phyloP scores from a whole-genome alignment of 2,113 vertebrate species.

The Reinhardtius hippoglossoides region DNA sequence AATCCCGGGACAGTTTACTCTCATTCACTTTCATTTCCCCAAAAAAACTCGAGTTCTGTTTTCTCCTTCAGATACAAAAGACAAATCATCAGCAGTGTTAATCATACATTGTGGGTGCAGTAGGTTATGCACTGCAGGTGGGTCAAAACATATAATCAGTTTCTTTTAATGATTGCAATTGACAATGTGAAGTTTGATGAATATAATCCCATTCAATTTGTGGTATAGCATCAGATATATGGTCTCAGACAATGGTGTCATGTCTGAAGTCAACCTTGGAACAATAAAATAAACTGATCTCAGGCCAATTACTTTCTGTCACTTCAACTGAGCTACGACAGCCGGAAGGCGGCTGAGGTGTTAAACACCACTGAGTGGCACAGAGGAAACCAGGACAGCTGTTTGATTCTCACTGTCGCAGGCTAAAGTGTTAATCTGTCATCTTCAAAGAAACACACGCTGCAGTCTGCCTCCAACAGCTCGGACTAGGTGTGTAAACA shows the following conservation, averaged over 20 bases:
- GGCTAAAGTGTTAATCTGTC: slow-evolving; percentile 21
- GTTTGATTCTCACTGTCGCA: slow-evolving; percentile 7
- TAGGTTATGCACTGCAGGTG: neutral
- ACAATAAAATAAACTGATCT: neutral
- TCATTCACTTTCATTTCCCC: neutral
- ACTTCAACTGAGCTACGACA: too few relatives aligned
- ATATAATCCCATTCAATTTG: neutral
- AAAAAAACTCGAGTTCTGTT: neutral
- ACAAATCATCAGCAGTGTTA: slow-evolving; percentile 1
- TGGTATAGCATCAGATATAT: neutral
- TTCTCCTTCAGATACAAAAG: slow-evolving; percentile 16
- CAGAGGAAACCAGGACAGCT: neutral
- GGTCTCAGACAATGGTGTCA: neutral
- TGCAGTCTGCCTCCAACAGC: neutral
- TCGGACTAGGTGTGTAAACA: neutral
- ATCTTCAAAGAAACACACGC: neutral
- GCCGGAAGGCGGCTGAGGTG: neutral
- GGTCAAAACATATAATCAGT: neutral
- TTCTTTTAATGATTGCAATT: neutral
- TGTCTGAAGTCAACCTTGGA: neutral
- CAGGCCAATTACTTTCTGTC: neutral
- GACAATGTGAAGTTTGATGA: neutral
- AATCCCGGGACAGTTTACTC: slow-evolving; percentile 5
- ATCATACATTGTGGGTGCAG: slow-evolving; percentile 15
- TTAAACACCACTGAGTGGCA: slow-evolving; percentile 1